Conservation (phyloP, 1,140 invertebrate genomes). For the Trichogramma pretiosum region DNA sequence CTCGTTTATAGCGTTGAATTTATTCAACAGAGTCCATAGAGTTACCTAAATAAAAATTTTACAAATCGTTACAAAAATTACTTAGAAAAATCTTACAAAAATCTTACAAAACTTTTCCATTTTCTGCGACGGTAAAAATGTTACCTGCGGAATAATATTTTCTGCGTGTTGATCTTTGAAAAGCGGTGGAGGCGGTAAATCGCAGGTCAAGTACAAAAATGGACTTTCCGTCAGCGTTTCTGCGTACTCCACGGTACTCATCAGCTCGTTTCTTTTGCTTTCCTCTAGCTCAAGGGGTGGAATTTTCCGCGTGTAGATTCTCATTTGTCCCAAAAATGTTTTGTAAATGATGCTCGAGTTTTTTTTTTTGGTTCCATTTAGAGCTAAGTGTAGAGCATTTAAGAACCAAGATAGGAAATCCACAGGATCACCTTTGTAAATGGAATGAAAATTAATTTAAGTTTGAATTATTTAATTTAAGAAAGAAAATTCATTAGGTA, state of each 20-base stretch:
- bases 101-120: too few relatives aligned
- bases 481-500: background rate
- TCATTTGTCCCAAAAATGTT: constrained; percentile 92
- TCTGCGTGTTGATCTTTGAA: constrained; percentile 96
- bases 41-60: constrained; percentile 72
- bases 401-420: constrained; percentile 96
- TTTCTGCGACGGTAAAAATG: too few relatives aligned
- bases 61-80: too few relatives aligned
- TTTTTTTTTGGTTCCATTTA: constrained; percentile 78
- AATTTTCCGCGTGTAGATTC: constrained; percentile 88
- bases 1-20: constrained; percentile 91
- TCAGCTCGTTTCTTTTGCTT: constrained; percentile 68
- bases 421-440: constrained; percentile 78
- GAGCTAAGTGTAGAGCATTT: constrained; percentile 82
- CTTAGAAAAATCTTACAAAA: too few relatives aligned
- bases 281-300: constrained; percentile 89
- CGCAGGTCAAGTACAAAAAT: constrained; percentile 93
- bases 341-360: constrained; percentile 89
- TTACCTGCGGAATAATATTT: constrained; percentile 95
- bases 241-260: constrained; percentile 78
- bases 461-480: background rate
- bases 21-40: constrained; percentile 82
- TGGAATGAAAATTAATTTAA: background rate
- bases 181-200: constrained; percentile 89
- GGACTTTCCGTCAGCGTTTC: constrained; percentile 81